Evolutionary conservation across 2,797 vertebrate species (phyloP), one percentile per base, ranked within the genome.

Genomic region (Myoxocephalus aenaeus): DNA sequence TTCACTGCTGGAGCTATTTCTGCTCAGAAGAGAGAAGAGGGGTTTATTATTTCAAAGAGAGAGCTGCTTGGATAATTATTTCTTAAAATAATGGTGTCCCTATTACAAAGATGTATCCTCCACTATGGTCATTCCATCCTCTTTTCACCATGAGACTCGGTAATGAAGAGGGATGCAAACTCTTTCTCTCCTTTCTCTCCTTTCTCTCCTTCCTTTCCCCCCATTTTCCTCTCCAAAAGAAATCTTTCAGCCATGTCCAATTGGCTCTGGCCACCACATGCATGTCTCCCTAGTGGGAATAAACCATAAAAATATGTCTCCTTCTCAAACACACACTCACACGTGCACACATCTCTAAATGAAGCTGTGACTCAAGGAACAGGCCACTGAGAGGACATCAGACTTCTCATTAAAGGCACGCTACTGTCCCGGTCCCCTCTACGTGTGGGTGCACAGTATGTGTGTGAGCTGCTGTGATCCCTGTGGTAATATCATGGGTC

Each of bases 391-490:
- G 81, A 91, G 86, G 87, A 86, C 82, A 90, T 90, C 81, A 89
- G 88, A 84, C 87, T 94, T 92, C 93, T 96, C 93, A 90, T 86
- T 91, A 97, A 94, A 94, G 94, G 87, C 90, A 80, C 83, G 88
- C 94, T 87, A 94, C 80, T 78, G 75, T 88, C 75, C 56, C 80
- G 83, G 80, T 89, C 83, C 77, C 76, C 69, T 59, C 25, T 56
- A 17, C 3, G 38, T 46, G 44, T 48, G 53, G 14, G 92, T 90
- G 93, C 12, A 13, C 40, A 42, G 40, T 90, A 94, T 94, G 92
- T 81, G 92, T 92, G 88, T 90, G 90, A 94, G 94, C n/a, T 40
- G 40, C 63, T 42, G 80, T 53, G 75, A 80, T 89, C 89, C 80
- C 88, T 27, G 50, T 67, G 78, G 87, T 87, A 83, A 84, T 82